Base-by-base conservation (phyloP, 2,113 vertebrate species). In the Mixornis gularis region DNA sequence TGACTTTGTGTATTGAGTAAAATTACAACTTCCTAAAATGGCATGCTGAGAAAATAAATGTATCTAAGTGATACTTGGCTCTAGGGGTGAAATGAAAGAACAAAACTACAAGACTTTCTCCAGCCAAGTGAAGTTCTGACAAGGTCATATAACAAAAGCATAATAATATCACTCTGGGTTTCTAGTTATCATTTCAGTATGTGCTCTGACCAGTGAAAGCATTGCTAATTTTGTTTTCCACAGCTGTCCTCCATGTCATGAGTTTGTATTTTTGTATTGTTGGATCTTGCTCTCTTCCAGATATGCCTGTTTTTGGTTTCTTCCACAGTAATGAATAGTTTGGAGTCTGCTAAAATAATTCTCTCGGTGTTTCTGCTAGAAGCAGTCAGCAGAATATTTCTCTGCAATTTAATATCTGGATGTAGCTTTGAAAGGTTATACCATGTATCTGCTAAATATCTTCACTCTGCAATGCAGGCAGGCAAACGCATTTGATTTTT, bases 121-220 rank as follows among this genome's bases (percentile, higher is more conserved):
- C 43, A 92, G 70, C 78, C 69, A 89, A 92, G 70, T 25, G 53
- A 79, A 94, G 55, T 86, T 94, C 81, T 92, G 91, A 93, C 73
- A 90, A 94, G 89, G 94, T 96, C 87, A 34, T 82, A 36, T 62
- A 93, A 89, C 80, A 93, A 91, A 95, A 94, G 53, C 59, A 87
- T 82, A 79, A 78, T 80, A 85, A 78, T 79, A 81, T 83, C 60
- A 46, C 52, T 85, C 74, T 86, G 68, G 13, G 64, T 92, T 92
- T 79, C 81, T 82, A 60, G 80, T 89, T 94, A 66, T 66, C 29
- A 43, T 82, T 94, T 90, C 89, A 82, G 73, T 71, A 34, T 92
- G 91, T 82, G 56, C 85, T 93, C 72, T 92, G 89, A 83, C 87
- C 86, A 92, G 63, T 81, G 93, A 94, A 94, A 93, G 73, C 90